These are phyloP conservation scores for Periophthalmodon schlosseri DNA, from an alignment of 2,113 vertebrate genomes.

Conservation along the genomic window DNA sequence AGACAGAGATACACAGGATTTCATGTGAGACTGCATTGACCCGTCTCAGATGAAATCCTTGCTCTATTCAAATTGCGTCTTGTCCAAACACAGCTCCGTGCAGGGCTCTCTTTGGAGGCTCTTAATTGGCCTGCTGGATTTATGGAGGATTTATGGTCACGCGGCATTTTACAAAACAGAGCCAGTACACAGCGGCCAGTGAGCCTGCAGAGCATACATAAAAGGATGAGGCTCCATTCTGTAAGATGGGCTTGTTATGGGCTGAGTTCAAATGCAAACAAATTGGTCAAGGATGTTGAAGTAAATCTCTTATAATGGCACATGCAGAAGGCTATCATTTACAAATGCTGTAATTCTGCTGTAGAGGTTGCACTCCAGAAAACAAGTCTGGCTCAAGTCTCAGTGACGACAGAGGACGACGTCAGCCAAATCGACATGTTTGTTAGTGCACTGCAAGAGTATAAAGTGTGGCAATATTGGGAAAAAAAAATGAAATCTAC, in stretches of 20 bases:
- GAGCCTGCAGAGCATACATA: not conserved
- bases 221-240: conserved; percentile 8
- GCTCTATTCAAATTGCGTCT: conserved; percentile 16
- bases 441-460: not conserved
- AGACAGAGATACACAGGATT: not conserved
- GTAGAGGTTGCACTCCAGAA: not conserved
- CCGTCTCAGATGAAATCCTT: not conserved
- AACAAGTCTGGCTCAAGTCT: not conserved
- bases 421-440: not conserved
- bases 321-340: not conserved
- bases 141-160: conserved; percentile 30
- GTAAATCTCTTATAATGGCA: not conserved
- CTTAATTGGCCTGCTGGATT: conserved; percentile 41
- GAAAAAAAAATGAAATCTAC: too few relatives aligned
- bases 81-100: conserved; percentile 23
- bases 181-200: conserved; percentile 11
- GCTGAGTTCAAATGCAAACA: conserved; percentile 3
- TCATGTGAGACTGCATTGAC: conserved; percentile 19
- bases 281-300: not conserved
- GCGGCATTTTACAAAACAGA: conserved; percentile 10
- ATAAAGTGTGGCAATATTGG: not conserved
- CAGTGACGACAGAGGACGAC: not conserved
- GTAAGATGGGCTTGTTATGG: not conserved
- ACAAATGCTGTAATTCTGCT: not conserved
- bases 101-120: conserved; percentile 26